Conservation (phyloP, 64 coral and sea anemone species). For the Exaiptasia diaphana region DNA sequence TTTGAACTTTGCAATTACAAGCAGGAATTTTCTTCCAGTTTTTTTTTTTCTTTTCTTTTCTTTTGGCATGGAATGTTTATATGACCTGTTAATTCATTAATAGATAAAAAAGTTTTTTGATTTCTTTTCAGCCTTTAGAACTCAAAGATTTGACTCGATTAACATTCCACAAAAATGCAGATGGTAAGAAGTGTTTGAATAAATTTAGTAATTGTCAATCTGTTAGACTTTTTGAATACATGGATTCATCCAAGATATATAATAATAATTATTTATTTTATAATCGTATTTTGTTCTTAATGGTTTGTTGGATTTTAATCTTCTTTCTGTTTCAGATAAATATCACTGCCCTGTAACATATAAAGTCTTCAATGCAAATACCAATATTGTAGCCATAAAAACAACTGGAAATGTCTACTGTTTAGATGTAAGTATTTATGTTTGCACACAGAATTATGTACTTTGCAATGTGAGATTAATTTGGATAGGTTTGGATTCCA, state of each 20-base stretch:
- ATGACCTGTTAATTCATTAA: not conserved
- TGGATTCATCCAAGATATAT: too few relatives aligned
- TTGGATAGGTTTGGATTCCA: too few relatives aligned
- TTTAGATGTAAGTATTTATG: slow-evolving; percentile 66
- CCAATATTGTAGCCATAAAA: slow-evolving; percentile 78
- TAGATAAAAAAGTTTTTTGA: not conserved
- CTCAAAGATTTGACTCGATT: slow-evolving; percentile 79
- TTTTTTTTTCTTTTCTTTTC: too few relatives aligned
- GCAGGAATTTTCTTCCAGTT: not conserved
- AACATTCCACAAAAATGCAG: slow-evolving; percentile 96
- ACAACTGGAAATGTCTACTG: slow-evolving; percentile 86
- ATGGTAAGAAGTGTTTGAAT: slow-evolving; percentile 36
- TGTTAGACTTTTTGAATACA: too few relatives aligned
- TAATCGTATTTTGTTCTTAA: not conserved
- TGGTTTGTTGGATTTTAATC: not conserved
- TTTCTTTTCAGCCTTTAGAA: slow-evolving; percentile 60
- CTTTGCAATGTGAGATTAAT: too few relatives aligned
- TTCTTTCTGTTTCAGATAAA: slow-evolving; percentile 47
- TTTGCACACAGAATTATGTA: too few relatives aligned
- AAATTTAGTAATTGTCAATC: not conserved
- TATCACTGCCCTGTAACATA: slow-evolving; percentile 96
- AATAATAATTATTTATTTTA: not conserved
- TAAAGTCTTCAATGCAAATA: slow-evolving; percentile 91
- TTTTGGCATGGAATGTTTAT: not conserved
- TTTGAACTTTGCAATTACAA: not conserved